Evolutionary conservation across 2,888 invertebrate genomes (phyloP), one percentile per base, ranked within the genome.

Genomic region (Heteropelma amictum): DNA sequence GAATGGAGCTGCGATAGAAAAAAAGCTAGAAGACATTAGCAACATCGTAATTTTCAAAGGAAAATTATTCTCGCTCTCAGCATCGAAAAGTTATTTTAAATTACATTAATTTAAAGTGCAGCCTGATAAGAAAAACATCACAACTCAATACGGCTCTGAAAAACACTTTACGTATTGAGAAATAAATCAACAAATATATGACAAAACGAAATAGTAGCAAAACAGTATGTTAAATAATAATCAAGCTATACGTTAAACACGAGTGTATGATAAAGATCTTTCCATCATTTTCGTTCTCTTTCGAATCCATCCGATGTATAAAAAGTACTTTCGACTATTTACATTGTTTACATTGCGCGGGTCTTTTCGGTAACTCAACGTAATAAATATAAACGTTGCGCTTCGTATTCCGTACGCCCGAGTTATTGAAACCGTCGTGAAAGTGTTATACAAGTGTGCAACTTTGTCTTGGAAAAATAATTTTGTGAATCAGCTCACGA

Each of bases 301-400:
- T n/a, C 17, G 3, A 26, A 63, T 12, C 7, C 35, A 14, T 7
- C 26, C 26, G 14, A 53, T 38, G 60, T 54, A 70, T 33, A 49
- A 65, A 65, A 47, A 60, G 64, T 47, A 5, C 51, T 63, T 49
- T 54, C 14, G 17, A 56, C 56, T 73, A 74, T 74, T 60, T 70
- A 61, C 75, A 67, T 38, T 42, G 54, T 69, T 73, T 54, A 10
- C 21, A 54, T 60, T 40, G 53, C 30, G 51, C 30, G 40, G 14
- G 47, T 23, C 51, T 47, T 61, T 49, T n/a, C 19, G 21, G 63
- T 51, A n/a, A 47, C 21, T 47, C 17, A 28, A 30, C 17, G 14
- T 14, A 69, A 70, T 54, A 38, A 60, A 45, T 33, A 42, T 26
- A 38, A n/a, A n/a, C n/a, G n/a, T 33, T 65, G 60, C 33, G 14